Evolutionary conservation across 2,113 vertebrate species (phyloP), one percentile per base, ranked within the genome.

Genomic region (Phylloscopus trochiloides): DNA sequence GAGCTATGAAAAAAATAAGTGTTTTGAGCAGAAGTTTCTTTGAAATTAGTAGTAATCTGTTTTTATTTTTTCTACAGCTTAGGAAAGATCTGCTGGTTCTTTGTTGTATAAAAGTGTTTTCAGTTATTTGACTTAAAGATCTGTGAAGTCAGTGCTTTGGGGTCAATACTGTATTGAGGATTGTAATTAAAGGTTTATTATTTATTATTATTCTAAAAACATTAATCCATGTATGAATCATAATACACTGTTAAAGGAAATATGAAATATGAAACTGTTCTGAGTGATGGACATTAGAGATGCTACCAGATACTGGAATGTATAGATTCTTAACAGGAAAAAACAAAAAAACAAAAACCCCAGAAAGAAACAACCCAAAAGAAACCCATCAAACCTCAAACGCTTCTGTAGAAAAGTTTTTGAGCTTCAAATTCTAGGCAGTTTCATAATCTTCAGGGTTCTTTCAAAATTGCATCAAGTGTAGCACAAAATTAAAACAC

Each of bases 271-370:
- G 58, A 72, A 88, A 52, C 36, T 58, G 20, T 40, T 93, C 61
- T 66, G 51, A 62, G 16, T 36, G 62, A 21, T 82, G 74, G 18
- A 52, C 40, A 6, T 67, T 51, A 61, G 52, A 86, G 26, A 34
- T 38, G 10, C 57, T 78, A 16, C 16, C 15, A 34, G 50, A 31
- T 79, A 52, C 55, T 52, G 18, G 20, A 57, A 58, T 3, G 1
- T 50, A 9, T 16, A 12, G 40, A 36, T 82, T 70, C 34, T 57
- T 75, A 79, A n/a, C 29, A 61, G 32, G 36, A 20, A n/a, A 73
- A 40, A 51, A 10, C 13, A 32, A 18, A 9, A 1, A 5, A 17
- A 14, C 1, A 43, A 58, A 15, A 6, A 18, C 3, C 12, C 18
- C 3, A 29, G 36, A 45, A 42, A 22, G 16, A 40, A 50, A 38